Base-by-base conservation (phyloP, 2,888 invertebrate genomes). In the Aproaerema taeniolella region DNA sequence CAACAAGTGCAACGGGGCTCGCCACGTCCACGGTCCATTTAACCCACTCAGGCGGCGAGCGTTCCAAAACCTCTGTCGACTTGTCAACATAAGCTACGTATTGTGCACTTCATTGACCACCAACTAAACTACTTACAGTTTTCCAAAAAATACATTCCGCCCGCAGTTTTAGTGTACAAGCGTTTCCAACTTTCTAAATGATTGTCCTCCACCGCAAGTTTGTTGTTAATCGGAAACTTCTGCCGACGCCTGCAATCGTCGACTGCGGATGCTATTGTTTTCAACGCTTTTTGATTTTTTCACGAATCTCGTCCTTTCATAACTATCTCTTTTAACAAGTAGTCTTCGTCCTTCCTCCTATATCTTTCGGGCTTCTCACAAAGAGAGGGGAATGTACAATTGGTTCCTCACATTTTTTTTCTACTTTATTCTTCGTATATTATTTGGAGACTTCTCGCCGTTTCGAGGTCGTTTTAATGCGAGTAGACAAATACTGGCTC, bases 1-100 rank as follows among this genome's bases (percentile, higher is more conserved):
- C 80, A 83, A 79, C 78, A 82, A 83, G 77, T 85, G 81, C 82
- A 82, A 44, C 65, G 67, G 63, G 61, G 60, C 61, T 61, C 62
- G 69, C 61, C 61, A 60, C 62, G 73, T 67, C 73, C 72, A 74
- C 73, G 75, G 66, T 80, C 76, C 77, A 79, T 80, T 82, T 71
- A 82, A 82, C 74, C 66, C 73, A 75, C 76, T 79, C 74, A 62
- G 61, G 62, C 61, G 59, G 64, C 61, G 66, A 61, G 58, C 51
- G 65, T 58, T 65, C 60, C 60, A 52, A 70, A 71, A 66, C 65
- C 63, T 56, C 51, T 51, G 53, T 56, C 54, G 59, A 60, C 61
- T 62, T 54, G 58, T 60, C 54, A 57, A 50, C 60, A 56, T 58
- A 62, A 68, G 67, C 65, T 50, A 52, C 52, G 49, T 50, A 52